Conservation (phyloP, 2,888 invertebrate species). For the Balanococcus diminutus region DNA sequence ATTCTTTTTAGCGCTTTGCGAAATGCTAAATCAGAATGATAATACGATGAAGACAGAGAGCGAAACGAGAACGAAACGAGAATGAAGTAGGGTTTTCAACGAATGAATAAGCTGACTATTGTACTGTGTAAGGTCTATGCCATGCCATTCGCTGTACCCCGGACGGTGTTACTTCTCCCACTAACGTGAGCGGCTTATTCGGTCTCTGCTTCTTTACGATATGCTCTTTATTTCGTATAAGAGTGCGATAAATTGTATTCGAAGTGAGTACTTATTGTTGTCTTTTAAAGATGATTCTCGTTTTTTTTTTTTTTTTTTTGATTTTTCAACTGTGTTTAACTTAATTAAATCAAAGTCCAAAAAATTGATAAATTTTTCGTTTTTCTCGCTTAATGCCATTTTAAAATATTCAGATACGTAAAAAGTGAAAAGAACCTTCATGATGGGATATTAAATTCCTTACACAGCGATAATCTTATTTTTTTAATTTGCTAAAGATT, state of each 20-base stretch:
- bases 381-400: too few species aligned
- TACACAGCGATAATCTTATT: too few species aligned
- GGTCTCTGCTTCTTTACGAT: neutral
- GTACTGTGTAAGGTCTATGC: neutral
- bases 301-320: neutral
- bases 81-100: neutral
- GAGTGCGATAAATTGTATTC: neutral
- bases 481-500: too few species aligned
- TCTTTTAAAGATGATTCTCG: neutral
- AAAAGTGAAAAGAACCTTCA: too few species aligned
- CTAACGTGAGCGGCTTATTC: neutral
- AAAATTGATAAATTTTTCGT: too few species aligned
- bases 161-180: neutral
- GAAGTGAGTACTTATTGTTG: neutral
- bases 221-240: neutral
- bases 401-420: too few species aligned
- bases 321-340: too few species aligned
- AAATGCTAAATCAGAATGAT: constrained; percentile 50
- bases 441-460: too few species aligned
- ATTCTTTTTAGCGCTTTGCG: constrained; percentile 51
- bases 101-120: constrained; percentile 12
- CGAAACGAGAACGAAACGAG: neutral
- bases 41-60: neutral
- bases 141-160: neutral
- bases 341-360: too few species aligned